phyloP scores from a whole-genome alignment of 2,113 vertebrate species.

The Probosciger aterrimus region DNA sequence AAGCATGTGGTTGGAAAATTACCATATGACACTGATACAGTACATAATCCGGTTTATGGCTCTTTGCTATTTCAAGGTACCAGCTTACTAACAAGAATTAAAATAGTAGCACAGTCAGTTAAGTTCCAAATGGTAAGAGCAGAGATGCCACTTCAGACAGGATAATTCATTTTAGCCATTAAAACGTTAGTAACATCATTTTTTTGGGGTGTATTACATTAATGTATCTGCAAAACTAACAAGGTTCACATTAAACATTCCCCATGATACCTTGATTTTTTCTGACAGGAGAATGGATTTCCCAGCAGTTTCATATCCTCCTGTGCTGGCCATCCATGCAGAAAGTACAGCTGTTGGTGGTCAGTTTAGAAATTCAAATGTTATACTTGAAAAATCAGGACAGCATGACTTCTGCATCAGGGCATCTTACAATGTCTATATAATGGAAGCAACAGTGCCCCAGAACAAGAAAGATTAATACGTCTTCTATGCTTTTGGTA shows the following conservation, averaged over 20 bases:
- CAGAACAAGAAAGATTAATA: not conserved
- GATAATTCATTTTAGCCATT: not conserved
- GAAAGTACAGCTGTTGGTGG: conserved; percentile 19
- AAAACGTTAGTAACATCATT: not conserved
- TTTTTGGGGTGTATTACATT: not conserved
- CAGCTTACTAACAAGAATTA: not conserved
- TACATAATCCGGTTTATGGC: not conserved
- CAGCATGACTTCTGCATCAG: not conserved
- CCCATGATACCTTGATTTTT: not conserved
- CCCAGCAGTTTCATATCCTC: not conserved
- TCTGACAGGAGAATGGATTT: not conserved
- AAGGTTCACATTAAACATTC: not conserved
- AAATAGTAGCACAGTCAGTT: not conserved
- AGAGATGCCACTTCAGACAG: not conserved
- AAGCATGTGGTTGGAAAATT: not conserved
- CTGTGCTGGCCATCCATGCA: not conserved
- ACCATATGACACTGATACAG: not conserved
- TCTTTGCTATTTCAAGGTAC: not conserved
- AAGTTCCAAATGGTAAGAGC: not conserved
- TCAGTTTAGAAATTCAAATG: conserved; percentile 42
- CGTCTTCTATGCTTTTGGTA: not conserved
- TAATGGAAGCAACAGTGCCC: not conserved
- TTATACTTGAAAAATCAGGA: not conserved
- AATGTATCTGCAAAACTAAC: not conserved
- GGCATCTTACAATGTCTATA: not conserved